Evolutionary conservation across 2,113 vertebrate genomes (phyloP).

Genomic region (Rousettus leschenaultii): DNA sequence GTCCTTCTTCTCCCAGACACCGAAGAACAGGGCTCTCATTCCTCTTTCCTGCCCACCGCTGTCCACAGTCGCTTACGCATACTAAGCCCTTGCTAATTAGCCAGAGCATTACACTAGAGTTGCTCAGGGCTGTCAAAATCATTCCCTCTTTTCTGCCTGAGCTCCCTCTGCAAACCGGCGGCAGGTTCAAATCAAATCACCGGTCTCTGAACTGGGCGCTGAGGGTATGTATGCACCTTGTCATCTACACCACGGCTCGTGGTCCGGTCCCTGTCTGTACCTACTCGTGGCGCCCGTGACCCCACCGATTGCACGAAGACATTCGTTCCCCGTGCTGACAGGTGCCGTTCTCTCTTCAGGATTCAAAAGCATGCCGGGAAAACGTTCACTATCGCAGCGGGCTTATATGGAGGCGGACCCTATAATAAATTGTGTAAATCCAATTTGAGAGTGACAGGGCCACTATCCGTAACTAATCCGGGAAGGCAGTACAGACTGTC

Average conservation of each 20-base stretch:
- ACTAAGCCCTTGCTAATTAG: too few species aligned
- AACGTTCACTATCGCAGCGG: not conserved
- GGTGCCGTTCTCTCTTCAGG: accelerated
- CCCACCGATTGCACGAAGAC: accelerated
- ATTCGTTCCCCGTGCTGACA: accelerated
- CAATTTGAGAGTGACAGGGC: not conserved
- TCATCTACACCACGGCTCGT: too few species aligned
- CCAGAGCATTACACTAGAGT: too few species aligned
- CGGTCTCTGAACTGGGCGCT: too few species aligned
- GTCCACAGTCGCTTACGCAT: too few species aligned
- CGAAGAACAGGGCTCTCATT: accelerated
- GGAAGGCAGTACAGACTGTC: not conserved
- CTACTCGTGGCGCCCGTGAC: not conserved
- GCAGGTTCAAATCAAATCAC: too few species aligned
- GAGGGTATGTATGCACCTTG: too few species aligned
- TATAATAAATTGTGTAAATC: not conserved
- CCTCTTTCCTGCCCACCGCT: not conserved
- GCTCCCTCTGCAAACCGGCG: too few species aligned
- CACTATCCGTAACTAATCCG: not conserved
- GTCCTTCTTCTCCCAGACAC: not conserved
- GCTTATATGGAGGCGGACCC: not conserved
- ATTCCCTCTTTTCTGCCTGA: too few species aligned
- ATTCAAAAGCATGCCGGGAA: not conserved
- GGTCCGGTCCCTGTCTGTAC: too few species aligned
- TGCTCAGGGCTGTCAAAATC: too few species aligned